Evolutionary conservation across 1,140 invertebrate genomes (phyloP), one percentile per base, ranked within the genome.

Genomic region (Druon quercuslanigerum): DNA sequence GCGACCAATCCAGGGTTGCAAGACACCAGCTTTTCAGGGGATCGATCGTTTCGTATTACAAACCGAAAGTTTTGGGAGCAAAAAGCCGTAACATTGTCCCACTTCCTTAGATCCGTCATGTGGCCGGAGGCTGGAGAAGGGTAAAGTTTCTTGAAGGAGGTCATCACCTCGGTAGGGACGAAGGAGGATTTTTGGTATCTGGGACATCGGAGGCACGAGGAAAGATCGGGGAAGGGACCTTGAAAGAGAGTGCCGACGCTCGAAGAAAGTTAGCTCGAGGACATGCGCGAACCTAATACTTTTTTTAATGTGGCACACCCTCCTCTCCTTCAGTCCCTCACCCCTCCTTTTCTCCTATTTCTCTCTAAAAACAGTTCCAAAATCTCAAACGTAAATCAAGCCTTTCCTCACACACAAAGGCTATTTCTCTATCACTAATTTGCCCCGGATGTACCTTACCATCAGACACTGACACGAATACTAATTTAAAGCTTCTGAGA

Each of bases 251-350:
- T 85, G 86, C 80, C 80, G 78, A 75, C 57, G 57, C 76, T 83
- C 71, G 80, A 88, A 85, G 87, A 89, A 89, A 89, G 88, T 89
- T 86, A 81, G 83, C 73, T 83, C 75, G 75, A 79, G 75, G 76
- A 83, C 74, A 81, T 79, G 54, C 60, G 72, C 73, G 19, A 70
- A 57, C 25, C 20, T 70, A 66, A 20, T 46, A 51, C 40, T 51
- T 66, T 66, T 20, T 16, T 66, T 8, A 66, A 66, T 66, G 14
- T 40, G 25, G 60, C 25, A 40, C 60, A 40, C 33, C 33, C 50
- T 50, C 46, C 17, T 51, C 70, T n/a, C 50, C 60, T 19, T 17
- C 40, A 74, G 40, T 46, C 19, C 50, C 51, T 33, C 17, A 51
- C 70, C 16, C 25, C 60, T 19, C 33, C 51, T 60, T 73, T 52